Conservation (phyloP, 2,113 vertebrate species). For the Limnothrissa miodon region DNA sequence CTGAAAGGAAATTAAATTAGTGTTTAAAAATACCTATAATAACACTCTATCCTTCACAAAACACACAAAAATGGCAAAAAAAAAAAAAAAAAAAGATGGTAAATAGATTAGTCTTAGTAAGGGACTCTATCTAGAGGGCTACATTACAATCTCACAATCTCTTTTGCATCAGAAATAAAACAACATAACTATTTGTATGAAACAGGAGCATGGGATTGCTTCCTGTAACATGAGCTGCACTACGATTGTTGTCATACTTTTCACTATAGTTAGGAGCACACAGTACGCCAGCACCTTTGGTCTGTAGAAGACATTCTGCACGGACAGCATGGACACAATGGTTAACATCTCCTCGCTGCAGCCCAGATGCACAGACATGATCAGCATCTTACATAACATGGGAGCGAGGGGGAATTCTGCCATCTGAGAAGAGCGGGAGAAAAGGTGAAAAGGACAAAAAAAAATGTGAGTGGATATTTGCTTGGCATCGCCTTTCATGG, state of each 20-base stretch:
- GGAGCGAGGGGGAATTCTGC: slow-evolving; percentile 97
- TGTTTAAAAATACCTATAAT: background rate
- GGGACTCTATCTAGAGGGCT: too few relatives aligned
- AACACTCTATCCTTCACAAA: background rate
- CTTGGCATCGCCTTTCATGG: background rate
- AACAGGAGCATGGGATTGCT: background rate
- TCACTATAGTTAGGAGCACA: background rate
- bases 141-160: background rate
- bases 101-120: background rate
- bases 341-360: slow-evolving; percentile 98
- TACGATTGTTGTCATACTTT: background rate
- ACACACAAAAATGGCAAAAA: background rate
- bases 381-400: slow-evolving; percentile 98
- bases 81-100: too few relatives aligned
- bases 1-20: slow-evolving; percentile 55
- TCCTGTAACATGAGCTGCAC: background rate
- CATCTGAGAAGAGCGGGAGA: slow-evolving; percentile 74
- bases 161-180: too few relatives aligned
- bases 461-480: background rate
- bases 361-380: slow-evolving; percentile 98
- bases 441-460: background rate
- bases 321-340: slow-evolving; percentile 96
- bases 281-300: slow-evolving; percentile 81
- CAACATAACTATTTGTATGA: background rate
- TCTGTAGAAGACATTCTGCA: slow-evolving; percentile 97